Evolutionary conservation across 2,113 vertebrate species (phyloP).

Genomic region (Chlorodrepanis virens): DNA sequence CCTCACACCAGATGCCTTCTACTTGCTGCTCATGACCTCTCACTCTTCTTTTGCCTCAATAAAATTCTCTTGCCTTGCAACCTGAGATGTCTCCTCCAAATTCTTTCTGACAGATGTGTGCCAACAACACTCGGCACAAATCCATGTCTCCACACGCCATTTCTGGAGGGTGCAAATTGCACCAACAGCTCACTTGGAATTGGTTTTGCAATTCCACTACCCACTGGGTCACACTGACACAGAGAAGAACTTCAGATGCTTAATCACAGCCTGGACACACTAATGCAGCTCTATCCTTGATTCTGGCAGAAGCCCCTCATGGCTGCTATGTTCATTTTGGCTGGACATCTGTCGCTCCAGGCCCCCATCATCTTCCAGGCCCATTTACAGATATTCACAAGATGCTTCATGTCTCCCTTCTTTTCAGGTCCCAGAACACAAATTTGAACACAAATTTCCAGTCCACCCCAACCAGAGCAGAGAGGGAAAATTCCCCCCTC

Average conservation of each 20-base stretch:
- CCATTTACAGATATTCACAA: accelerated
- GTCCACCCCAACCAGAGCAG: accelerated
- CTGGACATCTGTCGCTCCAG: accelerated
- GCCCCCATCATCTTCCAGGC: background rate
- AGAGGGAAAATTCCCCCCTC: background rate
- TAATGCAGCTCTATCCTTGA: accelerated
- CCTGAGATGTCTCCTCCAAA: accelerated
- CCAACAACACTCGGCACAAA: no score
- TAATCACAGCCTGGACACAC: accelerated
- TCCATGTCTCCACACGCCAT: accelerated
- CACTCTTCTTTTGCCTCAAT: background rate
- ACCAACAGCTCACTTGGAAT: no score
- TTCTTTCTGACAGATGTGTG: accelerated
- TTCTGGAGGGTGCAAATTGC: background rate
- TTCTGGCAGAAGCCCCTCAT: no score
- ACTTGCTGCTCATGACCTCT: accelerated
- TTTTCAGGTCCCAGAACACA: background rate
- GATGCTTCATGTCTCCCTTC: no score
- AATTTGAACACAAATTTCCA: background rate
- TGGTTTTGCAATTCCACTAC: background rate
- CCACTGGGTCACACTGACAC: background rate
- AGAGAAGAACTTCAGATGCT: background rate
- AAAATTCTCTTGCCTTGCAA: background rate
- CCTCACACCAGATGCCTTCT: background rate
- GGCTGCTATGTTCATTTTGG: accelerated